Evolutionary conservation across 2,113 vertebrate genomes (phyloP).

Genomic region (Centropus unirufus): DNA sequence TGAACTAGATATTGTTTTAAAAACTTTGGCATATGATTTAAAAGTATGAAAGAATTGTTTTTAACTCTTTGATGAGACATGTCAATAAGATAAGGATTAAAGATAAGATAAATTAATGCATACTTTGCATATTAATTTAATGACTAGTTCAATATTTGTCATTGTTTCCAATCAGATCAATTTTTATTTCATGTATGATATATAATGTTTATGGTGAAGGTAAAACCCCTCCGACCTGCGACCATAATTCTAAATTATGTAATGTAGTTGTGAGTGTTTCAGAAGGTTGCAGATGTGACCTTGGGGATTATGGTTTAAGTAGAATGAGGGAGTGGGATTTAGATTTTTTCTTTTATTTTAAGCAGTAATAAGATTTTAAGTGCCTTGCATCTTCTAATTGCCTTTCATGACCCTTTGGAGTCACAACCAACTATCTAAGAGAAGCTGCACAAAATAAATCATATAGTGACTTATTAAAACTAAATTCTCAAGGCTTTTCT

Average conservation of each 20-base stretch:
- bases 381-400: slow-evolving; percentile 2
- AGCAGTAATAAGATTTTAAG: not conserved
- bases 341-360: not conserved
- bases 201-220: not conserved
- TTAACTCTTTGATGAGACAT: not conserved
- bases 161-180: not conserved
- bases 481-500: not conserved
- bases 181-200: not conserved
- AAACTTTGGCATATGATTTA: not conserved
- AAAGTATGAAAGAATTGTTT: not conserved
- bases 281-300: not conserved
- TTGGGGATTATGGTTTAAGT: not conserved
- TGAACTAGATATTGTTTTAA: not conserved
- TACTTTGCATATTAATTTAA: not conserved
- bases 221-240: not conserved
- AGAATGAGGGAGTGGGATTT: not conserved
- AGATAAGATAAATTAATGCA: not conserved
- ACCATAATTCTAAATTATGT: not conserved
- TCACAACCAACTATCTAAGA: not conserved
- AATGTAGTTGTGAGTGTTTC: not conserved
- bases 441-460: not conserved
- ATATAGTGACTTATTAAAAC: not conserved
- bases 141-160: not conserved
- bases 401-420: not conserved
- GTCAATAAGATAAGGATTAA: not conserved